Evolutionary conservation across 2,888 invertebrate genomes (phyloP).

Genomic region (Ochropleura leucogaster): DNA sequence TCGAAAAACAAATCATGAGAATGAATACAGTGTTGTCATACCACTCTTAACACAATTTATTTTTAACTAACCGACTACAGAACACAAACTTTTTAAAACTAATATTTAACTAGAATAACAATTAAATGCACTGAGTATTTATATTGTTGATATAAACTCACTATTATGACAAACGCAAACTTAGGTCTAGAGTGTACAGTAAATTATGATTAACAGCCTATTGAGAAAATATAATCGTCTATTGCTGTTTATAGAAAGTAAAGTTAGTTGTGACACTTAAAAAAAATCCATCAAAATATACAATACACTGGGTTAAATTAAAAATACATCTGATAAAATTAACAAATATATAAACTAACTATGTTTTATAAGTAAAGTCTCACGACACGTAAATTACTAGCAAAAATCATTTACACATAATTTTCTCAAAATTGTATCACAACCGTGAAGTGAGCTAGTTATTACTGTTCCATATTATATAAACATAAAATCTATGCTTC

Average conservation of each 20-base stretch:
- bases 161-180: constrained; percentile 28
- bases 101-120: constrained; percentile 50
- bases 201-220: constrained; percentile 32
- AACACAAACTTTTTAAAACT: constrained; percentile 30
- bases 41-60: constrained; percentile 8
- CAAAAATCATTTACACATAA: not conserved
- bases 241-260: not conserved
- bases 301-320: constrained; percentile 1
- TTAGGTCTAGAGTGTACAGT: constrained; percentile 11
- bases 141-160: constrained; percentile 26
- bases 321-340: not conserved
- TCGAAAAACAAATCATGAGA: constrained; percentile 18
- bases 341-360: constrained; percentile 6
- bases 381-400: not conserved
- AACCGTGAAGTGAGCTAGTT: constrained; percentile 37
- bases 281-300: constrained; percentile 14
- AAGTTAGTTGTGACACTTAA: constrained; percentile 10
- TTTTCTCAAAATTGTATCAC: constrained; percentile 35
- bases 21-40: not conserved
- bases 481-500: not conserved
- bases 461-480: not conserved
- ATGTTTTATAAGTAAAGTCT: not conserved
- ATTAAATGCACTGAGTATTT: constrained; percentile 73
- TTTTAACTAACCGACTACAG: constrained; percentile 22
- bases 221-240: not conserved